Base-by-base conservation (phyloP, 2,797 vertebrate genomes). In the Muscicapa comitata region DNA sequence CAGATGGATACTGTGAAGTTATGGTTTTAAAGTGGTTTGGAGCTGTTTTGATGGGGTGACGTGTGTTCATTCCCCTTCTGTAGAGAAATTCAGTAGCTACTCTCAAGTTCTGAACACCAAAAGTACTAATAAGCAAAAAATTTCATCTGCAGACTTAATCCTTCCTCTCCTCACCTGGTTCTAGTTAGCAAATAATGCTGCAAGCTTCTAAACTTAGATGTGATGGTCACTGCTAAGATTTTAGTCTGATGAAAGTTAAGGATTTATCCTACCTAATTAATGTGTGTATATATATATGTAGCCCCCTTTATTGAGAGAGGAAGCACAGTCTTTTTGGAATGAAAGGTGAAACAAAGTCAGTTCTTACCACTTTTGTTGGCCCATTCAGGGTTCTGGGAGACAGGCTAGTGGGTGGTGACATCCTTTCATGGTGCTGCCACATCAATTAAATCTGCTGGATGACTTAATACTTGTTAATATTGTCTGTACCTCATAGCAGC, bases 21-120 rank as follows among this genome's bases (percentile, higher is more conserved):
- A 3, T 0, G 3, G 4, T 43, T 45, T 35, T 25, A 0, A 42
- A 42, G 33, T 42, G 35, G 31, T 84, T 81, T 1, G 3, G 31
- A 81, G 33, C 43, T 66, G 13, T 26, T 76, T 67, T 59, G 40
- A 21, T 1, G 2, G 17, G 11, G 7, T 67, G n/a, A 33, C 13
- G 13, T 3, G 11, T 54, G 38, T 33, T 28, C 35, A 33, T 79
- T 92, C 26, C 25, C 5, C 3, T 68, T 47, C 25, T 35, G 7
- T 28, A 14, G 47, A 33, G 40, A 51, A 67, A 43, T 33, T 67
- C 38, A 8, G 0, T 13, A 54, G 31, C 37, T 67, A 25, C 50
- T 72, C 31, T 63, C 29, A 55, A 35, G 23, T 81, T 86, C 29
- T 51, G 31, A 62, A 65, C 9, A 21, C 17, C 28, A 40, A 2